Percentiles rank a stretch among this genome's conserved stretches.
These are phyloP conservation scores for Dascyllus trimaculatus DNA, from an alignment of 2,113 vertebrate genomes.

Conservation along the genomic window DNA sequence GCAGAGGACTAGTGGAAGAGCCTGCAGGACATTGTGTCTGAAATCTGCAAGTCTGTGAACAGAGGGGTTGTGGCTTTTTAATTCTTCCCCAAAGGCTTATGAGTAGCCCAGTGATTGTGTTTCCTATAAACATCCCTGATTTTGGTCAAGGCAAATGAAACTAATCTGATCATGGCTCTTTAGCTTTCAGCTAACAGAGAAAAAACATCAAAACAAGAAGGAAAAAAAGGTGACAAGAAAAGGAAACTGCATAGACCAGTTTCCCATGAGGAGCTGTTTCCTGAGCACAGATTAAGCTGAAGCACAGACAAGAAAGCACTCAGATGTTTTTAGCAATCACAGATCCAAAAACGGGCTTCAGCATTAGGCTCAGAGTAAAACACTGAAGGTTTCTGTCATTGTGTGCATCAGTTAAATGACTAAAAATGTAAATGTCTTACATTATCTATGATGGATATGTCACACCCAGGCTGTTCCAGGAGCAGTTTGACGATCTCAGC, in stretches of 20 bases:
- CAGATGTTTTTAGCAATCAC: slow-evolving; percentile 34
- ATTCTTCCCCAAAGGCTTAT: slow-evolving; percentile 24
- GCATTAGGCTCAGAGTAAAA: neutral
- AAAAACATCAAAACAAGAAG: neutral
- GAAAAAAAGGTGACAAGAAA: slow-evolving; percentile 15
- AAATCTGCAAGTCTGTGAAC: slow-evolving; percentile 31
- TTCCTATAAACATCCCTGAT: slow-evolving; percentile 40
- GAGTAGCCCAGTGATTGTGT: slow-evolving; percentile 29
- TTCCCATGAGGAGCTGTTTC: slow-evolving; percentile 63
- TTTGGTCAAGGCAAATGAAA: slow-evolving; percentile 35
- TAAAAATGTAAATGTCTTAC: slow-evolving; percentile 81
- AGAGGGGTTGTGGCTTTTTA: slow-evolving; percentile 24
- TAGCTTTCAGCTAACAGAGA: neutral
- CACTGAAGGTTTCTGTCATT: slow-evolving; percentile 1
- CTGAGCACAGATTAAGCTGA: slow-evolving; percentile 63
- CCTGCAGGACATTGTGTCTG: slow-evolving; percentile 31
- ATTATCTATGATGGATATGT: slow-evolving; percentile 89
- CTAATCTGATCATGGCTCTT: slow-evolving; percentile 42
- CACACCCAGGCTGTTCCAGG: slow-evolving; percentile 89
- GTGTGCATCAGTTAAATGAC: neutral
- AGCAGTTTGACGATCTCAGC: slow-evolving; percentile 90
- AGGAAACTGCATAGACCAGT: slow-evolving; percentile 38
- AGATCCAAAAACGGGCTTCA: slow-evolving; percentile 6
- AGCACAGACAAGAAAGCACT: slow-evolving; percentile 54
- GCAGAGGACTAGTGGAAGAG: slow-evolving; percentile 3